Evolutionary conservation across 2,888 invertebrate species (phyloP), one percentile per base, ranked within the genome.

Genomic region (Drosophila testacea): DNA sequence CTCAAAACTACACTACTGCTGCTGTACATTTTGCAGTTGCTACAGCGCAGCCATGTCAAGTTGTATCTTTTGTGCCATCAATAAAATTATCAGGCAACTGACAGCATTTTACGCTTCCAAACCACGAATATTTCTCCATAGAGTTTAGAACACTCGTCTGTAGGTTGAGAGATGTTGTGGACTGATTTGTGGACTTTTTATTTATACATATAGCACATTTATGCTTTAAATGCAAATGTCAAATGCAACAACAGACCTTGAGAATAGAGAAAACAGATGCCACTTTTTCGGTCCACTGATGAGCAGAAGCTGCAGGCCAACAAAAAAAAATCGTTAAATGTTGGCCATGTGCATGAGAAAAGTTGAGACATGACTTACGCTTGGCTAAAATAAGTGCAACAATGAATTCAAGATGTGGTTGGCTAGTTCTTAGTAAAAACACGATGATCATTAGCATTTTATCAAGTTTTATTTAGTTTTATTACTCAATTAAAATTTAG

Each of bases 401-500:
- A 30, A 9, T 27, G 41, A 9, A 36, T 38, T 42, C 27, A 38
- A 36, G 16, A 52, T 56, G 39, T 39, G 27, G 54, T 42, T 36
- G n/a, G 41, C 48, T 52, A 39, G 27, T 22, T 51, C 4, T 30
- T 10, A 34, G 9, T 9, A 34, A 48, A 52, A 52, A 52, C 27
- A 54, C 22, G 22, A 4, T 0, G 6, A 9, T 54, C 54, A 56
- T 57, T 62, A 60, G 73, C 73, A 77, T 73, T 77, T 73, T 77
- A 46, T 69, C 61, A 74, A 68, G 62, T 81, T 85, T 77, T 85
- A 81, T 88, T 88, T 78, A 80, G 63, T 71, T 83, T 73, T 81
- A 85, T 83, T 85, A 88, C 78, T 88, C 88, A 88, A 83, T 88
- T 85, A 88, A 85, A 88, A 88, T 83, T 81, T 81, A 85, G 83